phyloP scores from a whole-genome alignment of 2,797 vertebrate species.

The Alauda arvensis region DNA sequence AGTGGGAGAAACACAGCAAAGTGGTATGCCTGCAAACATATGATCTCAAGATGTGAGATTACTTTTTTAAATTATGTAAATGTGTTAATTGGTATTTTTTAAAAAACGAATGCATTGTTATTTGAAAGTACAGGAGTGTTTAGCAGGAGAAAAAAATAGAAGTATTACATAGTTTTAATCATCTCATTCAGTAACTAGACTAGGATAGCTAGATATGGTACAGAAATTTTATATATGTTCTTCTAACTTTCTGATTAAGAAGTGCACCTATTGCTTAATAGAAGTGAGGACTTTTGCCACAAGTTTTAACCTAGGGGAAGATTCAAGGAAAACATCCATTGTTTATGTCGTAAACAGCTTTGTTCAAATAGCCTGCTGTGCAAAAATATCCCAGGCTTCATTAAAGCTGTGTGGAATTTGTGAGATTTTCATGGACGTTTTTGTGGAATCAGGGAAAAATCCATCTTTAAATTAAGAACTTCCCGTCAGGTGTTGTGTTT shows the following conservation, averaged over 20 bases:
- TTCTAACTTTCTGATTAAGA: neutral
- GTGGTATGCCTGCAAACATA: neutral
- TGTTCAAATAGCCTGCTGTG: neutral
- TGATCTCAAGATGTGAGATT: neutral
- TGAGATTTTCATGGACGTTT: neutral
- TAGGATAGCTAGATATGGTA: neutral
- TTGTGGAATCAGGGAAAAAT: slow-evolving; percentile 16
- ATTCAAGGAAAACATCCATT: neutral
- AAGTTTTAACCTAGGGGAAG: neutral
- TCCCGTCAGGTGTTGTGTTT: neutral
- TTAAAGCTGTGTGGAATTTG: neutral
- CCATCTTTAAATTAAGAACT: neutral
- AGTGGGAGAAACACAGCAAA: neutral
- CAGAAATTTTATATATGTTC: neutral
- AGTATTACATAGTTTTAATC: neutral
- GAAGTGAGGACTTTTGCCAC: neutral
- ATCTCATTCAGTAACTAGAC: neutral
- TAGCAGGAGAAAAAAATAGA: neutral
- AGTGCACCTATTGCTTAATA: neutral
- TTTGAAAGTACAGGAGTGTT: neutral
- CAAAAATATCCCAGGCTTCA: neutral
- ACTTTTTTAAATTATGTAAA: neutral
- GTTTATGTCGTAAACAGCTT: neutral
- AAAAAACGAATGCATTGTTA: neutral
- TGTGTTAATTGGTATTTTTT: neutral